Conservation (phyloP, 2,113 vertebrate species). For the Progne subis region DNA sequence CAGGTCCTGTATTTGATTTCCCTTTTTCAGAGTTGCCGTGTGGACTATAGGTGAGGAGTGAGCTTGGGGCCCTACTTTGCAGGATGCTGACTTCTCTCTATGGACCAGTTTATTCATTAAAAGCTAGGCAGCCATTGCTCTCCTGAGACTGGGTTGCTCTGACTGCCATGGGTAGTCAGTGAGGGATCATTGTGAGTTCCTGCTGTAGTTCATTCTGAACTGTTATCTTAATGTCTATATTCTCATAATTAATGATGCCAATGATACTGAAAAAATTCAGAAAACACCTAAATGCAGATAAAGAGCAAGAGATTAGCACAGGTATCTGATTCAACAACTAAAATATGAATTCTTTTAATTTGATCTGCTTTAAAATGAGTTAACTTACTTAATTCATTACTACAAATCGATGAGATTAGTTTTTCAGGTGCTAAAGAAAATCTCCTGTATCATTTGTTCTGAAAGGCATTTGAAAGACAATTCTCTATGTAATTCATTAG, state of each 20-base stretch:
- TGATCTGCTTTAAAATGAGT: not conserved
- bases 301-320: not conserved
- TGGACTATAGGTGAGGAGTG: not conserved
- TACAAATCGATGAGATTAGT: not conserved
- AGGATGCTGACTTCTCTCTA: not conserved
- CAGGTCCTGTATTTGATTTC: not conserved
- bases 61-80: not conserved
- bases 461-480: not conserved
- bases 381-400: not conserved
- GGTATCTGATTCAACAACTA: not conserved
- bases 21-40: not conserved
- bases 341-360: constrained; percentile 12
- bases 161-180: not conserved
- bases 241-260: not conserved
- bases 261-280: not conserved
- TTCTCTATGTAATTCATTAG: constrained; percentile 18
- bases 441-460: not conserved
- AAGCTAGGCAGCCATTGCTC: not conserved
- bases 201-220: not conserved
- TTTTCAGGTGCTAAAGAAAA: constrained; percentile 7
- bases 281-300: not conserved
- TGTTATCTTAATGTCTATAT: not conserved
- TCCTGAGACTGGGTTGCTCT: not conserved
- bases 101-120: fast-evolving
- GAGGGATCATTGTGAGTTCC: not conserved